Percentiles rank a stretch among this genome's conserved stretches.
phyloP scores from a whole-genome alignment of 1,140 invertebrate species.

The Caenorhabditis brenneri region DNA sequence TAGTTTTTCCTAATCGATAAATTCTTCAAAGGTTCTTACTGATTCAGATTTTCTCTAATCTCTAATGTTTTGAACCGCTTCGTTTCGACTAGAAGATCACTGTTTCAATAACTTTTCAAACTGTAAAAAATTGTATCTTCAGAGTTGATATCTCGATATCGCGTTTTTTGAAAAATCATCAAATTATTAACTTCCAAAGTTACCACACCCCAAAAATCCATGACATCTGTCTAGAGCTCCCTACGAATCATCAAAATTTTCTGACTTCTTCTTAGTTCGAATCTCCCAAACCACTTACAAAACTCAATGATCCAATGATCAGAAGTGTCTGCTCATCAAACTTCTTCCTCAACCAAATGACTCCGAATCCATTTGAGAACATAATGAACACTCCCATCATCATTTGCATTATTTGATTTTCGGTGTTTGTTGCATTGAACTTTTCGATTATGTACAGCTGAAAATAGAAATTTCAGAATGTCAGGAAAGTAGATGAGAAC shows the following conservation, averaged over 20 bases:
- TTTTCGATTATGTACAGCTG: constrained; percentile 56
- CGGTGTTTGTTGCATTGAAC: constrained; percentile 40
- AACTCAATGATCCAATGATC: constrained; percentile 48
- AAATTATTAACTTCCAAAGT: too few species aligned
- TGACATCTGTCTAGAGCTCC: too few species aligned
- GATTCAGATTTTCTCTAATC: too few species aligned
- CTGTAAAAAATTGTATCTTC: too few species aligned
- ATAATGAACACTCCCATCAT: constrained; percentile 55
- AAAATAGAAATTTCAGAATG: neutral
- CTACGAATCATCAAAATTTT: neutral
- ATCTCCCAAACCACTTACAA: constrained; percentile 44
- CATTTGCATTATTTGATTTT: constrained; percentile 54
- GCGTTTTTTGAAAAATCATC: too few species aligned
- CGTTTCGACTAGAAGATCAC: too few species aligned
- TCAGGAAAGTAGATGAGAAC: neutral
- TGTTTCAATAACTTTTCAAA: too few species aligned
- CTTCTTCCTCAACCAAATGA: constrained; percentile 53
- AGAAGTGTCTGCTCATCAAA: constrained; percentile 56
- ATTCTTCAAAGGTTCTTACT: too few species aligned
- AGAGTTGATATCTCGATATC: too few species aligned
- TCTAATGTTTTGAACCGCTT: too few species aligned
- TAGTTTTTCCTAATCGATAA: too few species aligned
- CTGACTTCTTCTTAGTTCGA: neutral
- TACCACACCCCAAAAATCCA: too few species aligned
- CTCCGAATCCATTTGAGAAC: constrained; percentile 55